Evolutionary conservation across 2,113 vertebrate species (phyloP), one percentile per base, ranked within the genome.

Genomic region (Brienomyrus longianalis): DNA sequence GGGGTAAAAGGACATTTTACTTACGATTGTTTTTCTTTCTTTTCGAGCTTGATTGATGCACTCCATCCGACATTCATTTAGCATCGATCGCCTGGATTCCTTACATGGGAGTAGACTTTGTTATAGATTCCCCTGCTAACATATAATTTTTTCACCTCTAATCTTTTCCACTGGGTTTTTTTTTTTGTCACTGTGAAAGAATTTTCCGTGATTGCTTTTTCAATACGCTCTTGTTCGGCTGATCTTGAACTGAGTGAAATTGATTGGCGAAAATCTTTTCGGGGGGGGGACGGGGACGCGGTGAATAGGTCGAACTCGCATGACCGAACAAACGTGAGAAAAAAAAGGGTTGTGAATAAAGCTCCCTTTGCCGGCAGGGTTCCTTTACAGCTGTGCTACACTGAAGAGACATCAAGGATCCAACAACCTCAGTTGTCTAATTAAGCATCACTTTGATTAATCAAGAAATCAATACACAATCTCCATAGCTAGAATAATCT

Each of bases 211-310:
- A 88, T 62, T 88, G 54, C 54, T 88, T 88, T 88, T 62, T 88
- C 86, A 88, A 88, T 88, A 62, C 54, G 8, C 35, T 35, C 54
- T 88, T 56, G 52, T 62, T 59, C 35, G 39, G 35, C 52, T 66
- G 54, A 50, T 45, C 31, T 43, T 88, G 52, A 62, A 59, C 13
- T n/a, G 54, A 52, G 23, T 27, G 23, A 54, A 88, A 88, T 62
- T 50, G 54, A 88, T 88, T 88, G 86, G 35, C 9, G 13, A 87
- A 45, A 88, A 88, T 62, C 50, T 86, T 86, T 86, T 86, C n/a
- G 21, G 50, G 27, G 83, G 13, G 43, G 21, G 84, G 43, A 7
- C n/a, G n/a, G n/a, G n/a, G n/a, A n/a, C n/a, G n/a, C 19, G 39
- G 45, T 15, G 35, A 62, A 62, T 45, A 43, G 54, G 31, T n/a